phyloP scores from a whole-genome alignment of 35 echinoderm and acorn worm species.

The Chiridota heheva region DNA sequence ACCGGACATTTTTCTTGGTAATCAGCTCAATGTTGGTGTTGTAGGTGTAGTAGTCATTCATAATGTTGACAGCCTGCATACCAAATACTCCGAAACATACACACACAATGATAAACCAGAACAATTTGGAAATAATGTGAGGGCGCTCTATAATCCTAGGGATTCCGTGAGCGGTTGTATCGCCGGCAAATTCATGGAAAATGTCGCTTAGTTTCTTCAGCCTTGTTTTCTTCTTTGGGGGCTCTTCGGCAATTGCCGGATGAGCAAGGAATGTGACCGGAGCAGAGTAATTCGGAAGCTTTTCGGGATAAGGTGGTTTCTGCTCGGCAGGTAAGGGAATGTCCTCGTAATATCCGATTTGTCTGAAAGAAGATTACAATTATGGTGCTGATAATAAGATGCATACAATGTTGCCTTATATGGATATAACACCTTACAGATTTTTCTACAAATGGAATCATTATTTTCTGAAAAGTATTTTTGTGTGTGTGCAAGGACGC shows the following conservation, averaged over 20 bases:
- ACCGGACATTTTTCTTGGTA: slow-evolving; percentile 32
- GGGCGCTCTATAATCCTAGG: slow-evolving; percentile 39
- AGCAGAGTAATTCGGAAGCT: too few species aligned
- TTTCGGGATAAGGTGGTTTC: too few species aligned
- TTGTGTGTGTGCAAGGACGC: too few species aligned
- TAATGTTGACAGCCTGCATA: slow-evolving; percentile 25
- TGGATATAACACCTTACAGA: too few species aligned
- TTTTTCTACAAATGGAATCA: too few species aligned
- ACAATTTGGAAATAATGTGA: slow-evolving; percentile 42
- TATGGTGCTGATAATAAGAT: too few species aligned
- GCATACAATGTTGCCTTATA: too few species aligned
- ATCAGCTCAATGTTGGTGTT: slow-evolving; percentile 75
- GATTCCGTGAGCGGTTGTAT: slow-evolving; percentile 80
- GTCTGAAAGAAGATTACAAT: too few species aligned
- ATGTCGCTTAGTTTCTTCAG: background rate
- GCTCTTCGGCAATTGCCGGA: background rate
- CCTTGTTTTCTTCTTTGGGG: background rate
- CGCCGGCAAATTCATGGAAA: slow-evolving; percentile 33
- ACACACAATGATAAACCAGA: slow-evolving; percentile 58
- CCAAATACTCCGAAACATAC: slow-evolving; percentile 33
- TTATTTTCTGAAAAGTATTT: too few species aligned
- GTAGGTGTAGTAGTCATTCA: slow-evolving; percentile 53
- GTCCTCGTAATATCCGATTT: too few species aligned
- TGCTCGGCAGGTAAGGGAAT: too few species aligned
- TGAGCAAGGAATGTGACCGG: too few species aligned